phyloP scores from a whole-genome alignment of 2,113 vertebrate genomes.

The Philantomba maxwellii region DNA sequence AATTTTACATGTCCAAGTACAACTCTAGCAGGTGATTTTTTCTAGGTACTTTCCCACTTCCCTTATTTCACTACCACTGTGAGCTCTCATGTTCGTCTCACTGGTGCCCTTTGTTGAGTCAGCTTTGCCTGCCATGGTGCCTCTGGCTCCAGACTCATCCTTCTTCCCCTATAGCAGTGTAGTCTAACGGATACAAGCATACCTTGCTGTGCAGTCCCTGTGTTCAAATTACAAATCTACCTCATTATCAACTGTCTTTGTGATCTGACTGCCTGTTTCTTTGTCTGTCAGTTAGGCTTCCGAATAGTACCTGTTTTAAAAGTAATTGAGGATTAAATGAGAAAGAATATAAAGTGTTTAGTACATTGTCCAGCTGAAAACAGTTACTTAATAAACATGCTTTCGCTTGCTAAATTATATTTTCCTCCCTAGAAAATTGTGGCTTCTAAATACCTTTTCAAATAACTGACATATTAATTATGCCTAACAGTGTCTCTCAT shows the following conservation, averaged over 20 bases:
- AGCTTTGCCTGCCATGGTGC: background rate
- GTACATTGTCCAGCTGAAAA: background rate
- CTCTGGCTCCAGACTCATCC: background rate
- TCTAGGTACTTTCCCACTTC: background rate
- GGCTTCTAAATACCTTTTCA: background rate
- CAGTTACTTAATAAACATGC: background rate
- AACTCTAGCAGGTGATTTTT: background rate
- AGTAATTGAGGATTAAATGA: background rate
- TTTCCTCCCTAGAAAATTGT: conserved; percentile 1
- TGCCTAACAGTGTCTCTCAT: background rate
- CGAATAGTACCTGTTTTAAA: background rate
- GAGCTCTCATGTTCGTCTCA: background rate
- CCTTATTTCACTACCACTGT: background rate
- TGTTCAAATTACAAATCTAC: background rate
- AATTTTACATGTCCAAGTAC: background rate
- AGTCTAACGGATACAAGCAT: too few relatives aligned
- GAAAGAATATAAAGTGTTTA: conserved; percentile 2
- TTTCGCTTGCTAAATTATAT: conserved; percentile 5
- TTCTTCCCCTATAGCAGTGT: background rate
- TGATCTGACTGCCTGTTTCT: background rate
- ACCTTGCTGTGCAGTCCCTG: background rate
- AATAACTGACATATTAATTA: background rate
- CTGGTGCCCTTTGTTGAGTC: background rate
- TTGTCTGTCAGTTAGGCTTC: background rate
- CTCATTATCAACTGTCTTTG: background rate